Base-by-base conservation (phyloP, 1,140 invertebrate genomes). In the Chionoecetes opilio region DNA sequence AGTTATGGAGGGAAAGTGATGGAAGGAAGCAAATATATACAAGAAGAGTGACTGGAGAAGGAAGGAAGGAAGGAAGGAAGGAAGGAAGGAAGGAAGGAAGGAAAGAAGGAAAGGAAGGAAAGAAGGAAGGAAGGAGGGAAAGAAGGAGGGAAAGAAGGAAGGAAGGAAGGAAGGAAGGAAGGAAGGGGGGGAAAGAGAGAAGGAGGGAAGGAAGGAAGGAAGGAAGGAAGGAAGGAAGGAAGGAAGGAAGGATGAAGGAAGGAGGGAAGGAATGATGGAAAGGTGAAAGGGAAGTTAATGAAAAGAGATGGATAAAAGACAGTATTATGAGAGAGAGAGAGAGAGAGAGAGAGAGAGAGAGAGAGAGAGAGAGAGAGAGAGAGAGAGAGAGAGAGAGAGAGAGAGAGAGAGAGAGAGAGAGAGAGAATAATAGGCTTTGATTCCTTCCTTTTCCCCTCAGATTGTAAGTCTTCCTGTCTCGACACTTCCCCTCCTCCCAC, bases 331-430 rank as follows among this genome's bases (percentile, higher is more conserved):
- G 38, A 41, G 38, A 41, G 38, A 41, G 38, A 41, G 38, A 41
- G 38, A 41, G 38, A 41, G 38, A 41, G 38, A 41, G 38, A 41
- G 38, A 41, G 38, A 41, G 38, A 41, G 38, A 41, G 46, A 53
- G 32, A 31, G 82, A 84, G 82, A 84, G 82, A 84, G 82, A 84
- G 82, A 84, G 82, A 84, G 82, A 84, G 82, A 84, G 82, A 84
- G 82, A 84, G 82, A 84, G 82, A 84, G 82, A 84, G 82, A 84
- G 82, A 84, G 82, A 84, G 82, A 84, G 82, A 84, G 82, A 84
- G 82, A 84, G 82, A 84, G 82, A 84, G 82, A 84, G 82, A 84
- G 82, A 84, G 82, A 84, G 82, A 84, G 82, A 84, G 82, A 84
- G 82, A 3, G 82, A 84, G 82, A 84, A n/a, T n/a, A n/a, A 84